Evolutionary conservation across 2,113 vertebrate genomes (phyloP).

Genomic region (Budorcas taxicolor): DNA sequence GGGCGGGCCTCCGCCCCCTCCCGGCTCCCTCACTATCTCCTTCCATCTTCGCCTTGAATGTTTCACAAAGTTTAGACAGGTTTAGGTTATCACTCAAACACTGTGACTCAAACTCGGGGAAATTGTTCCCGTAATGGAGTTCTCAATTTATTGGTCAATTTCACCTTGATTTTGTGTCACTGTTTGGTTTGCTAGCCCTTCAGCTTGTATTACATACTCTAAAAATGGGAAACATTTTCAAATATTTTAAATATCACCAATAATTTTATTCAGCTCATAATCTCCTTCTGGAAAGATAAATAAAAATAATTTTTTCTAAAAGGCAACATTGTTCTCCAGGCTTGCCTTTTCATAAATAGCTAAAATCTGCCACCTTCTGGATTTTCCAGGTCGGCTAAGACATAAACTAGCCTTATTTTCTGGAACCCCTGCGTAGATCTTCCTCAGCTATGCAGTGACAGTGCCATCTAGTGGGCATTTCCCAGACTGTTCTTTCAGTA

Average conservation of each 20-base stretch:
- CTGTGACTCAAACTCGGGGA: conserved; percentile 52
- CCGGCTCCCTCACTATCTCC: background rate
- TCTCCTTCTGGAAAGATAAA: conserved; percentile 73
- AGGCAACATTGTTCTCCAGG: background rate
- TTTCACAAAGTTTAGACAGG: conserved; percentile 66
- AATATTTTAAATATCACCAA: conserved; percentile 75
- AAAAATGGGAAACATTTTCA: conserved; percentile 74
- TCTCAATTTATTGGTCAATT: conserved; percentile 76
- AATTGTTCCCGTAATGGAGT: conserved; percentile 73
- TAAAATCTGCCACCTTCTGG: conserved; percentile 82
- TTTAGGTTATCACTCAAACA: conserved; percentile 63
- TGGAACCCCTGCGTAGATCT: fast-evolving
- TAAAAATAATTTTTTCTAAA: conserved; percentile 72
- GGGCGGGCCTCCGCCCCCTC: background rate
- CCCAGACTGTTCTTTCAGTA: background rate
- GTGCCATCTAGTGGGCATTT: conserved; percentile 79
- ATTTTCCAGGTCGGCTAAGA: background rate
- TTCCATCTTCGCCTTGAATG: conserved; percentile 46
- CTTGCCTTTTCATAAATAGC: conserved; percentile 66
- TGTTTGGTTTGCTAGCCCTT: conserved; percentile 70
- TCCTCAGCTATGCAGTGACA: conserved; percentile 66
- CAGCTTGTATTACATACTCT: conserved; percentile 69
- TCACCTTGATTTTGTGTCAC: conserved; percentile 75
- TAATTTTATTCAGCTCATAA: conserved; percentile 61
- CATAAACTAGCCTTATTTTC: background rate